Evolutionary conservation across 1,140 invertebrate species (phyloP), one percentile per base, ranked within the genome.

Genomic region (Amyelois transitella): DNA sequence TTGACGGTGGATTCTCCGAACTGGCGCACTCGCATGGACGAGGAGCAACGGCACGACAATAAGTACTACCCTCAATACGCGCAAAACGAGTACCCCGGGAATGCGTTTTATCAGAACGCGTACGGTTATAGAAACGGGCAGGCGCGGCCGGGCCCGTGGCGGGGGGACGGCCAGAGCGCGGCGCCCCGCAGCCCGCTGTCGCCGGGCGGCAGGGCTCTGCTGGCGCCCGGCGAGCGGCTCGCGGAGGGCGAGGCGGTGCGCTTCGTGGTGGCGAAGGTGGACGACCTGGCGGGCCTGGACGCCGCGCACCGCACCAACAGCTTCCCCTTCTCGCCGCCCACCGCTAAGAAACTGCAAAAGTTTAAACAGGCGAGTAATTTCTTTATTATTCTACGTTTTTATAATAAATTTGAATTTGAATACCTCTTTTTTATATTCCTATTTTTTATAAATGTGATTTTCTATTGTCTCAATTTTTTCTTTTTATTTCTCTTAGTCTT

Each of bases 1-100:
- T 77, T 94, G 25, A 89, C 91, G 0, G 72, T 91, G 10, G 91
- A 92, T 55, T 72, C 75, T 1, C 71, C 76, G 0, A 80, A 66
- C 52, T 81, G 77, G 75, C 57, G 79, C 1, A 68, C 62, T 57
- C 52, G 75, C 1, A 60, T 68, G 0, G 72, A 58, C 10, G 55
- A 81, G 3, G 70, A 81, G 18, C 72, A 73, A 45, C 45, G 76
- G 0, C 72, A 79, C 7, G 53, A 58, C 20, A 66, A 69, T 7
- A 65, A 75, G 24, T 69, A 73, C 55, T 75, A 77, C 20, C 70
- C 62, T 3, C 73, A 72, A 20, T 74, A 70, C 51, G 51, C 54
- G 38, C 75, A 73, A 22, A 60, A 50, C 5, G 75, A 82, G 1
- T 72, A 66, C 53, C 55, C 43, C 2, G 43, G 53, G 6, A 71